These are phyloP conservation scores for Mormyrus lacerda DNA, from an alignment of 2,113 vertebrate species.

Conservation along the genomic window DNA sequence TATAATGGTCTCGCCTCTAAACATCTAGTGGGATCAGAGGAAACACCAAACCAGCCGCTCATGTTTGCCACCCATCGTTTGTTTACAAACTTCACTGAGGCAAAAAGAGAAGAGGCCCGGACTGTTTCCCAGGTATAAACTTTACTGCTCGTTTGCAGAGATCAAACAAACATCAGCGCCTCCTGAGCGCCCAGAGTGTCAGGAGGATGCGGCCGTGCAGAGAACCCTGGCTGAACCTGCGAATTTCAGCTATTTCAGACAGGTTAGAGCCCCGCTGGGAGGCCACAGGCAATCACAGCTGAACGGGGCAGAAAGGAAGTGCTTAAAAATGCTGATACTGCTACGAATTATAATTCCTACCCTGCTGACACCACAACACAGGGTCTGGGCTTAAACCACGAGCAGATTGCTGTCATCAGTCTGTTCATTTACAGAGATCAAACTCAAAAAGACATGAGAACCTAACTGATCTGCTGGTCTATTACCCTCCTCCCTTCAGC, in stretches of 20 bases:
- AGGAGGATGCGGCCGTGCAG: not conserved
- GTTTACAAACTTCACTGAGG: not conserved
- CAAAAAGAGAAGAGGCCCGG: not conserved
- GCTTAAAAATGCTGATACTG: not conserved
- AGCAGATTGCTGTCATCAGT: not conserved
- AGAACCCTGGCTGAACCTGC: not conserved
- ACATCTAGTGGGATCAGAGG: not conserved
- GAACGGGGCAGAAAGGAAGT: not conserved
- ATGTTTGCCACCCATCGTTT: not conserved
- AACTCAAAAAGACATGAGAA: constrained; percentile 18
- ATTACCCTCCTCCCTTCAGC: constrained; percentile 23
- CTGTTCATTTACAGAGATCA: not conserved
- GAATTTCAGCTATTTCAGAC: not conserved
- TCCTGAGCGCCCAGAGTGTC: not conserved
- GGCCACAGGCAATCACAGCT: not conserved
- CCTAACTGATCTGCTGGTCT: constrained; percentile 19
- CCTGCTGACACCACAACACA: not conserved
- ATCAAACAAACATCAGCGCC: not conserved
- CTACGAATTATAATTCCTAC: not conserved
- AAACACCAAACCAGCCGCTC: not conserved
- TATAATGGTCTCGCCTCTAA: not conserved
- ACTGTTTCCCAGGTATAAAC: not conserved
- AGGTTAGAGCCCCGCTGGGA: not conserved
- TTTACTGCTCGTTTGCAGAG: not conserved
- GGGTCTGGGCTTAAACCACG: not conserved